Base-by-base conservation (phyloP, 2,113 vertebrate genomes). In the Triplophysa tibetana region DNA sequence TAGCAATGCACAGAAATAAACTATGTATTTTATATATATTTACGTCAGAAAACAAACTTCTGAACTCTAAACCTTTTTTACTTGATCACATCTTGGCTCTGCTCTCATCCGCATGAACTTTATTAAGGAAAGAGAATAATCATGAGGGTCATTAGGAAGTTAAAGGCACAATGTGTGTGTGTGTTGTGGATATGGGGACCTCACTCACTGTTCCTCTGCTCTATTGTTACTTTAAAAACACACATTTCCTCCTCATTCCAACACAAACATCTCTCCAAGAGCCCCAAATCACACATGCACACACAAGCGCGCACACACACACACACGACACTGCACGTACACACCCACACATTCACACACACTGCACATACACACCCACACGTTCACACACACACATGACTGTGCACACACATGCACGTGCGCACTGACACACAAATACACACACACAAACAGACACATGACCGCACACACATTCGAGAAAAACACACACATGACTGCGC, bases 201-300 rank as follows among this genome's bases (percentile, higher is more conserved):
- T 83, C 73, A 65, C 75, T 33, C 70, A 43, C 21, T 80, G 74
- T 73, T 83, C 67, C 78, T 61, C 48, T 61, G 0, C 45, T 78
- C 67, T 80, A 85, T 84, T 86, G 88, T 83, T 82, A 45, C 81
- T 43, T 19, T 60, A 29, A 74, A 81, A 70, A 80, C 33, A n/a
- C 26, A 75, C 1, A 85, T 88, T 88, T 90, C 87, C 86, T 83
- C 84, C 26, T 77, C 29, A 86, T 79, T 81, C n/a, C 61, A 54
- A 77, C 76, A 81, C 56, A 4, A 70, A 67, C 66, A 83, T 63
- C 69, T 66, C 65, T 68, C 80, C 48, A 67, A 33, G 69, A 77
- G 77, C 80, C 58, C 78, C 76, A 16, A 81, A 48, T 56, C 79
- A 29, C 72, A 10, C 6, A 80, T 43, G 65, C 17, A 70, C 72